These are phyloP conservation scores for Puntigrus tetrazona DNA, from an alignment of 2,113 vertebrate species.

Conservation along the genomic window DNA sequence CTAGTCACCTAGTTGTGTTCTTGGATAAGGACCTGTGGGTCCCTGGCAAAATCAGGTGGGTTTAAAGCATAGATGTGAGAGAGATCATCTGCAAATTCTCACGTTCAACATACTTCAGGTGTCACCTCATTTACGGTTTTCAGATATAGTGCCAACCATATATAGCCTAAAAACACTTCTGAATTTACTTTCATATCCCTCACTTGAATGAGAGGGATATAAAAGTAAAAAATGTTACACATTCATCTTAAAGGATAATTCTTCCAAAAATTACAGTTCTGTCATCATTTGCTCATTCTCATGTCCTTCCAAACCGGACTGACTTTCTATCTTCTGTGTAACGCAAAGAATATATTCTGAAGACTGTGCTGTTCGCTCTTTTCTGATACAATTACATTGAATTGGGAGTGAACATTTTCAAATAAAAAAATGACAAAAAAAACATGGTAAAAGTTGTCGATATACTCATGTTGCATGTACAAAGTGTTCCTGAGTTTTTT, in stretches of 20 bases:
- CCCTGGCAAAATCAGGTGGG: slow-evolving; percentile 63
- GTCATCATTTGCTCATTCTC: neutral
- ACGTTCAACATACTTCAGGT: slow-evolving; percentile 58
- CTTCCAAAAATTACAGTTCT: neutral
- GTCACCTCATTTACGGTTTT: slow-evolving; percentile 56
- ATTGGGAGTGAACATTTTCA: neutral
- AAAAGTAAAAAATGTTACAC: neutral
- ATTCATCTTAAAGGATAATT: neutral
- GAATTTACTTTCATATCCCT: too few relatives aligned
- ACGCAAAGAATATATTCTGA: neutral
- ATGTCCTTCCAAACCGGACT: neutral
- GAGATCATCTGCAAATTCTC: slow-evolving; percentile 60
- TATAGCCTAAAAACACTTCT: slow-evolving; percentile 27
- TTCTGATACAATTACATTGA: neutral
- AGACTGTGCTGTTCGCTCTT: neutral
- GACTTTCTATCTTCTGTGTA: neutral
- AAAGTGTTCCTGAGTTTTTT: neutral
- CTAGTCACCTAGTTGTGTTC: slow-evolving; percentile 55
- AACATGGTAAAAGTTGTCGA: neutral
- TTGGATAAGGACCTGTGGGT: slow-evolving; percentile 44
- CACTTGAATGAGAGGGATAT: neutral
- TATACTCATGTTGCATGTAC: neutral
- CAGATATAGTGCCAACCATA: slow-evolving; percentile 53
- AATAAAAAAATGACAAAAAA: neutral
- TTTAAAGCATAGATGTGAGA: slow-evolving; percentile 56